Conservation (phyloP, 2,797 vertebrate genomes). For the Loriculus beryllinus region DNA sequence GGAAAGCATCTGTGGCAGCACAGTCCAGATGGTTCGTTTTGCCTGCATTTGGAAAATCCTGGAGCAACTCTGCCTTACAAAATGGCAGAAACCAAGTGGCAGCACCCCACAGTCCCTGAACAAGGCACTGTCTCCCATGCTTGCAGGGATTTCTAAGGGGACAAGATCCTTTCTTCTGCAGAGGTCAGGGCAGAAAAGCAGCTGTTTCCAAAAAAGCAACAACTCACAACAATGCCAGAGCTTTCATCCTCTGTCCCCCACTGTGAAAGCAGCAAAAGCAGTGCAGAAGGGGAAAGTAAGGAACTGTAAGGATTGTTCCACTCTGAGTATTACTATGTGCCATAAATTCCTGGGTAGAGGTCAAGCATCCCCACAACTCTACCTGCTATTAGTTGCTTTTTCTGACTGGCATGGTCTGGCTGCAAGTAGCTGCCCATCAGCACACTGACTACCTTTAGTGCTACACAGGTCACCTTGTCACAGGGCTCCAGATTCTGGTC, state of each 20-base stretch:
- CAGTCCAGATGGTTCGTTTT: neutral
- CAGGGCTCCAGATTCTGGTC: fast-evolving
- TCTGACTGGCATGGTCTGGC: neutral
- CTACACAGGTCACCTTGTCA: fast-evolving
- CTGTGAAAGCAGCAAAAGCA: neutral
- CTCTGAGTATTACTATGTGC: neutral
- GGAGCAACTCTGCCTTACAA: neutral
- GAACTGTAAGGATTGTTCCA: neutral
- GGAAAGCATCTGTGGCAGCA: neutral
- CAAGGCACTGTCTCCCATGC: neutral
- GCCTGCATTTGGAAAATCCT: neutral
- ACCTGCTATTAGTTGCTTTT: fast-evolving
- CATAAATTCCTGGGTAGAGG: neutral
- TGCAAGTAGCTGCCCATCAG: neutral
- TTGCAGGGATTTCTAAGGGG: neutral
- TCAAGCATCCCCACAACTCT: neutral
- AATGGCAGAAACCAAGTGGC: neutral
- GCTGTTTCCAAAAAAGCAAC: neutral
- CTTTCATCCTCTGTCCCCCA: neutral
- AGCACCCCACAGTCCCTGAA: neutral
- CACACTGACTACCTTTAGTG: fast-evolving
- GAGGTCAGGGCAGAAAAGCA: neutral
- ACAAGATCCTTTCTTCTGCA: neutral
- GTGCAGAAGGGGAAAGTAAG: neutral
- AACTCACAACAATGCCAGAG: neutral